Base-by-base conservation (phyloP, 1,140 invertebrate species). In the Brachionus sp. region DNA sequence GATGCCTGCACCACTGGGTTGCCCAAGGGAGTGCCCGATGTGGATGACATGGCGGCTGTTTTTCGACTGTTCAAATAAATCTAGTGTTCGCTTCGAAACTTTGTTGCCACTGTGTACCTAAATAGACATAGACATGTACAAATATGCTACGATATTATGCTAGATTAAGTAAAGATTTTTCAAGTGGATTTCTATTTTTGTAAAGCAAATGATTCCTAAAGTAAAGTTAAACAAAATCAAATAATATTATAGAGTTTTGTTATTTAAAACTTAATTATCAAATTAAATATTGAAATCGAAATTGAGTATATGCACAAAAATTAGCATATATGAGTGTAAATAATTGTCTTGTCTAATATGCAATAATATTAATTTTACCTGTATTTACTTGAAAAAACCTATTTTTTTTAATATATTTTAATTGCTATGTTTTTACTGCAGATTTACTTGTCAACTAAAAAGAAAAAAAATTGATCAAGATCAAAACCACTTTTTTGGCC, bases 101-200 rank as follows among this genome's bases (percentile, higher is more conserved):
- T 19, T 1, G 13, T 29, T 12, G 33, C 4, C 33, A 6, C 3
- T 13, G 9, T 37, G 9, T 33, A 5, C 64, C 25, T 5, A 66
- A 33, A 66, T 66, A n/a, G 64, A 66, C 64, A 66, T 66, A n/a
- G 64, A 66, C 64, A 66, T 66, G 64, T 66, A 33, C 25, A n/a
- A 16, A 5, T 2, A 23, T 57, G 50, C 3, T 57, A 19, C n/a
- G 16, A 23, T 25, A 0, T n/a, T n/a, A 10, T 57, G 0, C 2
- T 57, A 19, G 16, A 9, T 23, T 57, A 2, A 2, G 29, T 29
- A 29, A 29, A 29, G 29, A 29, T 29, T 29, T 29, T 29, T 29
- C 3, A 2, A 29, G 3, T 29, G 29, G 29, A 29, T 29, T 29
- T 29, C 29, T 29, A 2, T 29, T 53, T 57, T 57, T 9, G 19